Evolutionary conservation across 2,888 invertebrate species (phyloP).

Genomic region (Callinectes sapidus): DNA sequence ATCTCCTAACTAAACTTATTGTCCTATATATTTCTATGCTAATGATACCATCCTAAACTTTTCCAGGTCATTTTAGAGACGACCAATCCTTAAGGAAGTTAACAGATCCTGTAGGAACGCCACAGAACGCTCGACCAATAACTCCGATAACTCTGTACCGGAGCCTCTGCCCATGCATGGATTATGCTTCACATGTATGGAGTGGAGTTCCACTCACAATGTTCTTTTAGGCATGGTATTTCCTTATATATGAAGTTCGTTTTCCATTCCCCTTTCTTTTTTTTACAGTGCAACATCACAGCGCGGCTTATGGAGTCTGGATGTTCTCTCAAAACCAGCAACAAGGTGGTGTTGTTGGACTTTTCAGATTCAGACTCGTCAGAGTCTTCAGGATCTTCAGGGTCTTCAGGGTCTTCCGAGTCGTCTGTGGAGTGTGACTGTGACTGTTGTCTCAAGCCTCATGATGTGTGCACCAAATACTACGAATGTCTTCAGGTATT

Average conservation of each 20-base stretch:
- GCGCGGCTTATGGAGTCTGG: neutral
- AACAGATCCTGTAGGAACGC: too few species aligned
- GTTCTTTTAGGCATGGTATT: too few species aligned
- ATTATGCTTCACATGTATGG: too few species aligned
- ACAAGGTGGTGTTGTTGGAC: neutral
- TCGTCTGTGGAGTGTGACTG: conserved; percentile 63
- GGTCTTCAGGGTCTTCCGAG: neutral
- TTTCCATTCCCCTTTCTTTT: neutral
- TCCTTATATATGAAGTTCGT: neutral
- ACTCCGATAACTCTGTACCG: too few species aligned
- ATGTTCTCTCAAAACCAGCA: conserved; percentile 5
- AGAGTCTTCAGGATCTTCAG: neutral
- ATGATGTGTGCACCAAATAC: conserved; percentile 60
- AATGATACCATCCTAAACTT: too few species aligned
- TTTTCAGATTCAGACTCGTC: neutral
- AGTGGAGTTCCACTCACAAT: too few species aligned
- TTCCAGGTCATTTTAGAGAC: too few species aligned
- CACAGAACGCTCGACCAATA: too few species aligned
- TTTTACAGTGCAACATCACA: conserved; percentile 41
- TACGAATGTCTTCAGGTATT: conserved; percentile 53
- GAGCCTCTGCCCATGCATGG: too few species aligned
- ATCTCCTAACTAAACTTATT: too few species aligned
- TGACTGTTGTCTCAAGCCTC: conserved; percentile 61
- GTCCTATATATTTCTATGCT: too few species aligned
- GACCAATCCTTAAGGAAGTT: too few species aligned